Evolutionary conservation across 2,113 vertebrate species (phyloP).

Genomic region (Elgaria multicarinata): DNA sequence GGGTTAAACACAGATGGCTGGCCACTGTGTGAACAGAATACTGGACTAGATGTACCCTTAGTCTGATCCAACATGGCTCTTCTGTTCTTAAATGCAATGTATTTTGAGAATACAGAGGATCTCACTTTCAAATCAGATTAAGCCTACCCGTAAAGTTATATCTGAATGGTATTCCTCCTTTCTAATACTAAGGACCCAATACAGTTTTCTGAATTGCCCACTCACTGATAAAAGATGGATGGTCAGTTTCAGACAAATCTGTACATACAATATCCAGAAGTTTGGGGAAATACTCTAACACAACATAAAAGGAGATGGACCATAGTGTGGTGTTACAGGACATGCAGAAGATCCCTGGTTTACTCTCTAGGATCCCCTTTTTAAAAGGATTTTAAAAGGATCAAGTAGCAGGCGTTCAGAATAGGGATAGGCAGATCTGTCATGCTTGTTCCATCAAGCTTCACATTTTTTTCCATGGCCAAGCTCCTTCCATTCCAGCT

Average conservation of each 20-base stretch:
- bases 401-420: not conserved
- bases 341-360: not conserved
- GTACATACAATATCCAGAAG: not conserved
- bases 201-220: not conserved
- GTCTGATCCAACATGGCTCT: no score
- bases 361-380: no score
- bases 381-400: not conserved
- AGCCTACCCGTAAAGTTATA: not conserved
- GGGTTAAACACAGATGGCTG: no score
- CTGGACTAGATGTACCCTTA: no score
- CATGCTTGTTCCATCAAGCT: no score
- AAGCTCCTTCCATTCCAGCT: no score
- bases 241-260: not conserved
- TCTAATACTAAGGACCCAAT: not conserved
- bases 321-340: not conserved
- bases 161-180: not conserved
- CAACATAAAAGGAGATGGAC: not conserved
- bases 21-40: no score
- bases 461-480: no score
- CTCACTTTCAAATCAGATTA: not conserved
- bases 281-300: no score
- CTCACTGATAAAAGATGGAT: not conserved
- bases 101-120: no score
- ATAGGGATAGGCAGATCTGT: no score
- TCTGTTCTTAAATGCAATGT: no score